phyloP scores from a whole-genome alignment of 2,797 vertebrate genomes.

The Cottoperca gobio region DNA sequence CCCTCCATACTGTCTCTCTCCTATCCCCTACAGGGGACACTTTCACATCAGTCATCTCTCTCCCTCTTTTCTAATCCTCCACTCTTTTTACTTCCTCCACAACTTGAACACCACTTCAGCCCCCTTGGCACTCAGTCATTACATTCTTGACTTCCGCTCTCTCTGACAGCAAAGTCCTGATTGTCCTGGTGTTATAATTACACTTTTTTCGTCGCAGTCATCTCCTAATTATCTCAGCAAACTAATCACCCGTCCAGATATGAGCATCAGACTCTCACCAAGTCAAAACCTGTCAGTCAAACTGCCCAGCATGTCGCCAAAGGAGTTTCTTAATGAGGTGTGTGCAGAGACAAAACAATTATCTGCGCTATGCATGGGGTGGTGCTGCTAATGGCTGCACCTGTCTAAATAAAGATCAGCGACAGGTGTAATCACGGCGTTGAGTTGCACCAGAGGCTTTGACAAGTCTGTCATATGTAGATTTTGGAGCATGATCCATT shows the following conservation, averaged over 20 bases:
- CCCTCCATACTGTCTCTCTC: neutral
- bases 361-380: constrained; percentile 17
- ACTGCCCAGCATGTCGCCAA: neutral
- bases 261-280: constrained; percentile 28
- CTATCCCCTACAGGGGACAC: neutral
- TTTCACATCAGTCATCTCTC: constrained; percentile 15
- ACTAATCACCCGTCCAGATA: constrained; percentile 59
- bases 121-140: neutral
- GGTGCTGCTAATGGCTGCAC: constrained; percentile 3
- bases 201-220: constrained; percentile 22
- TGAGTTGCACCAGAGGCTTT: neutral
- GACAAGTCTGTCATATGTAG: constrained; percentile 15
- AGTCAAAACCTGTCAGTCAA: constrained; percentile 47
- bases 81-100: neutral
- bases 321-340: constrained; percentile 10
- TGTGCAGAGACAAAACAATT: constrained; percentile 4
- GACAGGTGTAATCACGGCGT: constrained; percentile 7
- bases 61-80: neutral
- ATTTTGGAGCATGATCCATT: neutral
- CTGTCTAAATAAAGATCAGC: constrained; percentile 17
- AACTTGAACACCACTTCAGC: neutral
- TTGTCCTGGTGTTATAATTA: constrained; percentile 67
- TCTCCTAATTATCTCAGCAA: constrained; percentile 60
- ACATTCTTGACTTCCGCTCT: constrained; percentile 6
- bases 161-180: constrained; percentile 47